These are phyloP conservation scores for Phortica okadai DNA, from an alignment of 2,888 invertebrate species.

Conservation along the genomic window DNA sequence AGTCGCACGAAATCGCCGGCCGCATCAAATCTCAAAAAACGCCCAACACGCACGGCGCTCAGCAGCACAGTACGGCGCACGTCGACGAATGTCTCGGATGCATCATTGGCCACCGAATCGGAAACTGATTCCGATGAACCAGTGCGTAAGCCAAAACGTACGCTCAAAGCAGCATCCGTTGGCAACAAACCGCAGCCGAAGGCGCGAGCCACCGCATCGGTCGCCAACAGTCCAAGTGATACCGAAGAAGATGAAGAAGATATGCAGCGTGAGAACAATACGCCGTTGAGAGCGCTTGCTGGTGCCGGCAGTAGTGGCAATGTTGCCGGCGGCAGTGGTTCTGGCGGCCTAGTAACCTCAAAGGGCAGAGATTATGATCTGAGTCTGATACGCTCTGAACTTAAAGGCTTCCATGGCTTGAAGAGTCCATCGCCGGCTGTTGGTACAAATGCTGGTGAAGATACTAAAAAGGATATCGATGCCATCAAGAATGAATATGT, in stretches of 20 bases:
- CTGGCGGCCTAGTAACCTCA: slow-evolving; percentile 32
- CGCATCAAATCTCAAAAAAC: slow-evolving; percentile 77
- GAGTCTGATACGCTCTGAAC: slow-evolving; percentile 89
- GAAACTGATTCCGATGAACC: slow-evolving; percentile 79
- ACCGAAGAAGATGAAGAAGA: slow-evolving; percentile 77
- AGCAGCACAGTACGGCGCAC: slow-evolving; percentile 76
- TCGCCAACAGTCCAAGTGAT: slow-evolving; percentile 78
- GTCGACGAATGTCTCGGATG: slow-evolving; percentile 79
- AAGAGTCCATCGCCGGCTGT: slow-evolving; percentile 69
- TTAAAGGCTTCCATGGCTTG: slow-evolving; percentile 86
- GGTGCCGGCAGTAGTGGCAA: slow-evolving; percentile 41
- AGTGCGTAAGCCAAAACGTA: slow-evolving; percentile 71
- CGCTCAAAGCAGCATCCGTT: slow-evolving; percentile 50
- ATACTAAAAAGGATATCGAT: slow-evolving; percentile 7
- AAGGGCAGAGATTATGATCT: slow-evolving; percentile 88
- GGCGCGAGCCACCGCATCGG: slow-evolving; percentile 46
- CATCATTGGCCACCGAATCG: slow-evolving; percentile 79
- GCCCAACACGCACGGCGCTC: slow-evolving; percentile 72
- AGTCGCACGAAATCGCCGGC: slow-evolving; percentile 82
- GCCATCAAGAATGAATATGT: slow-evolving; percentile 56
- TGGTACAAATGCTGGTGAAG: background rate
- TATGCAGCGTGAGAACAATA: slow-evolving; percentile 65
- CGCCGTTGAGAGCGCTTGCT: slow-evolving; percentile 45
- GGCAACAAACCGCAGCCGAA: slow-evolving; percentile 29
- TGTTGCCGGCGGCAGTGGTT: slow-evolving; percentile 43